A percentile compares a stretch with the other conserved stretches of the same genome.
Conservation (phyloP, 2,888 invertebrate species). For the Pardosa pseudoannulata region DNA sequence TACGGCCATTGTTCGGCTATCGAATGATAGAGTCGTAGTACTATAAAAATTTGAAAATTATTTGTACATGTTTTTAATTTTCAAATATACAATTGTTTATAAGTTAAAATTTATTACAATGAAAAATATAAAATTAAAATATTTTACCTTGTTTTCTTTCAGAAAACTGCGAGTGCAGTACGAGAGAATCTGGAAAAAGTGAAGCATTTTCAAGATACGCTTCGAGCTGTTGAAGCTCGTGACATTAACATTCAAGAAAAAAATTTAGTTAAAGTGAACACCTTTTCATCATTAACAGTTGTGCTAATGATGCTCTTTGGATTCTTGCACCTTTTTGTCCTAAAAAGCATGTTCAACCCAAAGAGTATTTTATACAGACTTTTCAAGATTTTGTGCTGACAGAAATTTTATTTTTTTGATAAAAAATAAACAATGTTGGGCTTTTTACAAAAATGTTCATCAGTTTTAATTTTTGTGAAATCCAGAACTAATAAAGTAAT, state of each 20-base stretch:
- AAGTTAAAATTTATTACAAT: no score
- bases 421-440: no score
- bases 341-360: conserved; percentile 87
- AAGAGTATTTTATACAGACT: conserved; percentile 77
- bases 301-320: conserved; percentile 85
- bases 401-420: no score
- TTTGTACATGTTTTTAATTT: no score
- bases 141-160: conserved; percentile 78
- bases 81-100: no score
- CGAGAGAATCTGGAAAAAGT: conserved; percentile 78
- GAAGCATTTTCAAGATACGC: conserved; percentile 80
- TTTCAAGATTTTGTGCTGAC: conserved; percentile 65
- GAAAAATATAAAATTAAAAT: no score
- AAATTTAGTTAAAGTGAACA: conserved; percentile 87
- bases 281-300: conserved; percentile 87
- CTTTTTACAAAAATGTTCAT: no score
- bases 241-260: conserved; percentile 89
- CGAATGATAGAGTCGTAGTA: no score
- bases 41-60: no score
- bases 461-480: no score
- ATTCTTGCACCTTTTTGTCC: conserved; percentile 84
- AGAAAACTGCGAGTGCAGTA: conserved; percentile 83
- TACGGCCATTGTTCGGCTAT: no score
- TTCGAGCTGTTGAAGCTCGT: conserved; percentile 86
- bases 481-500: no score